These are phyloP conservation scores for Strigamia maritima DNA, from an alignment of 2,888 invertebrate genomes.

Conservation along the genomic window DNA sequence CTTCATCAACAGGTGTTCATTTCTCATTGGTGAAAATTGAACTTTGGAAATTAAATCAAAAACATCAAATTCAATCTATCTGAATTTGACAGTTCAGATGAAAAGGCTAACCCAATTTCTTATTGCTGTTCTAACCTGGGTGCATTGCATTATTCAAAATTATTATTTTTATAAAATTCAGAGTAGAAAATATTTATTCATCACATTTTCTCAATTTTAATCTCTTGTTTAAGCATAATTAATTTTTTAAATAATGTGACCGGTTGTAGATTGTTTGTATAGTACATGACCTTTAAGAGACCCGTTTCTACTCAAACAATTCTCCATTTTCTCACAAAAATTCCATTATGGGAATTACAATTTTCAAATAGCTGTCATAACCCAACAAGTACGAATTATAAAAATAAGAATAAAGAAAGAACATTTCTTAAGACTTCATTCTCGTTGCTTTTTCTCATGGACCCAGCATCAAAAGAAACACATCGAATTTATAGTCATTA, in stretches of 20 bases:
- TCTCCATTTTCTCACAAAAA: slow-evolving; percentile 2
- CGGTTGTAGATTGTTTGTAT: not conserved
- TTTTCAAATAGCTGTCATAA: slow-evolving; percentile 18
- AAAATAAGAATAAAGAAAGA: slow-evolving; percentile 7
- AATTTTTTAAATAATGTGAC: not conserved
- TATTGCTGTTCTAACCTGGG: not conserved
- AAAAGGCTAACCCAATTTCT: not conserved
- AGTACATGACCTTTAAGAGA: not conserved
- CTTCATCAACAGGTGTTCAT: slow-evolving; percentile 24
- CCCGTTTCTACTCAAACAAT: not conserved
- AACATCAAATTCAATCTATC: not conserved
- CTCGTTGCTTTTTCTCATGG: not conserved
- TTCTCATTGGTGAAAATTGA: slow-evolving; percentile 17
- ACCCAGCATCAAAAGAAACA: slow-evolving; percentile 21
- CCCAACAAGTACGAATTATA: slow-evolving; percentile 16
- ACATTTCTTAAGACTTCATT: not conserved
- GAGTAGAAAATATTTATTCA: not conserved
- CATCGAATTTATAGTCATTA: slow-evolving; percentile 29
- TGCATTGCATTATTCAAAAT: not conserved
- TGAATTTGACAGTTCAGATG: not conserved
- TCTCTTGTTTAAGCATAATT: no score
- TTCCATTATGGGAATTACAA: slow-evolving; percentile 1
- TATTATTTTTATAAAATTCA: not conserved
- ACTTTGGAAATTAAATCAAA: slow-evolving; percentile 17
- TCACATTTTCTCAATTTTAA: not conserved